phyloP scores from a whole-genome alignment of 2,888 invertebrate species.

The Schrankia costaestrigalis region DNA sequence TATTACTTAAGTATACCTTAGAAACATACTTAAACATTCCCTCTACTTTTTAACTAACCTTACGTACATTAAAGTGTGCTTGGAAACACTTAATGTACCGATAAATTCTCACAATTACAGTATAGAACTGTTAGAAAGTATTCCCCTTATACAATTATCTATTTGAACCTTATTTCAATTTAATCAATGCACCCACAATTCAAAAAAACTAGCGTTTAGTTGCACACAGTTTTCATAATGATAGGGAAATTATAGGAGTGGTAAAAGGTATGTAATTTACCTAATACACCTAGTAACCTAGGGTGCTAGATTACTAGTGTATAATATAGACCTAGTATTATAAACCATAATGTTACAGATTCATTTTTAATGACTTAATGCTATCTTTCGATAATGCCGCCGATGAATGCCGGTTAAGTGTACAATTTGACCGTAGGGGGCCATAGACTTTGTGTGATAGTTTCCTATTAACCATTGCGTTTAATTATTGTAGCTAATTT shows the following conservation, averaged over 20 bases:
- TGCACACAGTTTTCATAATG: constrained; percentile 10
- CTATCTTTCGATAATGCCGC: too few relatives aligned
- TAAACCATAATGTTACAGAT: constrained; percentile 4
- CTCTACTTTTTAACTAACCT: too few relatives aligned
- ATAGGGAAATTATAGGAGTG: constrained; percentile 4
- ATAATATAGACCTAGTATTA: constrained; percentile 10
- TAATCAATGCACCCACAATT: background rate
- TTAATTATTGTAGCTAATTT: too few relatives aligned
- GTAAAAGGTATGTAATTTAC: constrained; percentile 9
- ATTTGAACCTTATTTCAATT: constrained; percentile 11
- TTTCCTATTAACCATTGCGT: too few relatives aligned
- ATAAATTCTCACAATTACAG: background rate
- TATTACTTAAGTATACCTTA: too few relatives aligned
- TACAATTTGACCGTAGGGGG: too few relatives aligned
- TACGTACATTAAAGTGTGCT: too few relatives aligned
- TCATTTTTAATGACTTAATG: constrained; percentile 16
- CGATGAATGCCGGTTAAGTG: too few relatives aligned
- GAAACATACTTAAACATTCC: too few relatives aligned
- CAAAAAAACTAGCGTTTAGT: constrained; percentile 9
- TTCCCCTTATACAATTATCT: constrained; percentile 1
- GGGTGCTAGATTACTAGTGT: constrained; percentile 15
- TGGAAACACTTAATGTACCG: too few relatives aligned
- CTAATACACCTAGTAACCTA: constrained; percentile 7
- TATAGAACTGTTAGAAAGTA: background rate
- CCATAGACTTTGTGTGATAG: too few relatives aligned